These are phyloP conservation scores for Alca torda DNA, from an alignment of 2,797 vertebrate genomes.

Conservation along the genomic window DNA sequence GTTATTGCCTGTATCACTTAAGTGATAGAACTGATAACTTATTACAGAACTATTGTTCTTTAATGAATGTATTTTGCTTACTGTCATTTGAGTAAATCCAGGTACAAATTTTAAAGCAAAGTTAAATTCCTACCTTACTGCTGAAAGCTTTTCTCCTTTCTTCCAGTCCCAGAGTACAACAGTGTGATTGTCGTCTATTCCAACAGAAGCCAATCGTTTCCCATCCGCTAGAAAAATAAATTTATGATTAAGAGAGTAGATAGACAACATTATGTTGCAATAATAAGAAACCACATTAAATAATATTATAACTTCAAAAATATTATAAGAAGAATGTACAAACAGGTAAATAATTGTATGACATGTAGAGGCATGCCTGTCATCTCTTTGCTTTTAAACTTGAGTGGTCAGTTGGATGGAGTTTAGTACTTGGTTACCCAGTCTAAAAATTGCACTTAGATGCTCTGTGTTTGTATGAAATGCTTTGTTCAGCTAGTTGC, in stretches of 20 bases:
- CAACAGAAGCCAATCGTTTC: conserved; percentile 93
- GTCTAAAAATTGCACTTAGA: background rate
- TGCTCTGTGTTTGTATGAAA: background rate
- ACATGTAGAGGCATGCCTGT: background rate
- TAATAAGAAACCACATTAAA: background rate
- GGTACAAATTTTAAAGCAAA: background rate
- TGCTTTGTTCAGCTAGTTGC: background rate
- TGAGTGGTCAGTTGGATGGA: background rate
- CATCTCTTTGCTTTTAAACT: background rate
- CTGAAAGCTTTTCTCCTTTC: conserved; percentile 95
- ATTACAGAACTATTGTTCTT: background rate
- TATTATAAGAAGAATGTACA: background rate
- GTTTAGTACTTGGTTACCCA: background rate
- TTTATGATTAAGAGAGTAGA: conserved; percentile 49
- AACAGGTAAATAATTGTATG: background rate
- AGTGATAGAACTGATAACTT: background rate
- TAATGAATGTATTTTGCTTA: background rate
- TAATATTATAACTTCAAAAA: background rate
- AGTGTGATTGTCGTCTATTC: conserved; percentile 94
- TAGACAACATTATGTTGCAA: conserved; percentile 21
- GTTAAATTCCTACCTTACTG: conserved; percentile 82
- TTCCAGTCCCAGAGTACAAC: conserved; percentile 98
- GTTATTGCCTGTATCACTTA: background rate
- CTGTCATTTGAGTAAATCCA: background rate
- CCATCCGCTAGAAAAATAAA: conserved; percentile 86